Evolutionary conservation across 2,797 vertebrate genomes (phyloP), one percentile per base, ranked within the genome.

Genomic region (Micropoecilia bifurca): DNA sequence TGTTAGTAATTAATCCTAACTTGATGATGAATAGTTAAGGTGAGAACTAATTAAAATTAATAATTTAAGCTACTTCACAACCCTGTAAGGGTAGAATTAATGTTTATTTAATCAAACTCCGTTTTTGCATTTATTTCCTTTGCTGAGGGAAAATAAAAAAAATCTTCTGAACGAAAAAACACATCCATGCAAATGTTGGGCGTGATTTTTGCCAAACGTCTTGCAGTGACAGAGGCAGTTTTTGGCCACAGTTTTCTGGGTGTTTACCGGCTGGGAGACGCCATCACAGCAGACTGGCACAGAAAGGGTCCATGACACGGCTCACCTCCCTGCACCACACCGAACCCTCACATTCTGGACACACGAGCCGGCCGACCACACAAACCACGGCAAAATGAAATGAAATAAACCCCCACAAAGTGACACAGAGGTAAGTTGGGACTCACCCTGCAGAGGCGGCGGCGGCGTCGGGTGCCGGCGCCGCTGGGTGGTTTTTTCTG

Each of bases 401-500:
- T 50, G 7, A 50, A 50, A 50, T 3, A 43, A 71, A 0, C 22
- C 25, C 1, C 0, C 22, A 16, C 1, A 13, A 57, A 69, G 2
- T 55, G 13, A 39, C 47, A 55, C 6, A 47, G 46, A 36, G 71
- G 28, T 50, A 86, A 88, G 84, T 85, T 85, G 75, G 63, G 83
- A 87, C 89, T 91, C 88, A 91, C 89, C 88, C 81, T 79, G 76
- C 74, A 47, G 71, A 10, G 2, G 14, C 36, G 33, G 68, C 36
- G 33, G 68, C 8, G 3, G 78, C 1, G 25, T 73, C 22, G 2
- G 63, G 75, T 41, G 47, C 33, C 2, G 1, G 33, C 41, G 10
- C 47, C 28, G 3, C 43, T 41, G 14, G 71, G 18, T 57, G 75
- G 75, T 53, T 73, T 71, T 3, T 33, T 33, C 1, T 33, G 22